These are phyloP conservation scores for Lophotriccus pileatus DNA, from an alignment of 2,797 vertebrate species.

Conservation along the genomic window DNA sequence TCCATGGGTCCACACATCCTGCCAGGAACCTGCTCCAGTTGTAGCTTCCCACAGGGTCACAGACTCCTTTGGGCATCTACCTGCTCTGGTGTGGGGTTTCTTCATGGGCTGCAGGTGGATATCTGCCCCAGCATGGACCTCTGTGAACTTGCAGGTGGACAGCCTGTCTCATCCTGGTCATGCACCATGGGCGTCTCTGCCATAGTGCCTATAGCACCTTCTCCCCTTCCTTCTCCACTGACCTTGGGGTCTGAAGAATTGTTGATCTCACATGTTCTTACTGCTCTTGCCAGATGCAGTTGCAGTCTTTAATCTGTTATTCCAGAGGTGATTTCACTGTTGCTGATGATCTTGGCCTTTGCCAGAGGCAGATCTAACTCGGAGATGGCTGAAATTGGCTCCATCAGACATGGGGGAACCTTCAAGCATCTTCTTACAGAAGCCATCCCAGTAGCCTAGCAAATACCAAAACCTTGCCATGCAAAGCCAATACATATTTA, in stretches of 20 bases:
- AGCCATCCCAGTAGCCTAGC: neutral
- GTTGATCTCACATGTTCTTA: neutral
- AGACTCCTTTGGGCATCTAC: neutral
- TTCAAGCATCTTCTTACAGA: neutral
- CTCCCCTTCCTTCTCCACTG: neutral
- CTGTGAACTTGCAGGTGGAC: neutral
- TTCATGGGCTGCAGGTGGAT: neutral
- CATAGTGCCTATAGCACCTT: neutral
- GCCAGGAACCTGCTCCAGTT: neutral
- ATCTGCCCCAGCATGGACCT: neutral
- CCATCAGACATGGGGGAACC: too few relatives aligned
- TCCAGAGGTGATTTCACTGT: neutral
- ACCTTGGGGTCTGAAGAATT: neutral
- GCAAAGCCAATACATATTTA: neutral
- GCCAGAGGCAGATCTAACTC: too few relatives aligned
- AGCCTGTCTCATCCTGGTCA: neutral
- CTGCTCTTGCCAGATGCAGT: neutral
- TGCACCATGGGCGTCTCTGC: neutral
- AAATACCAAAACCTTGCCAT: neutral
- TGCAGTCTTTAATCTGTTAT: neutral
- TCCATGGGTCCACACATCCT: neutral
- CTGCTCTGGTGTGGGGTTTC: neutral
- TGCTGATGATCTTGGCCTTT: neutral
- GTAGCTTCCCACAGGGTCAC: neutral
- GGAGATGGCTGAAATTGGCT: neutral